phyloP scores from a whole-genome alignment of 2,888 invertebrate species.

The Seira sanloemensis region DNA sequence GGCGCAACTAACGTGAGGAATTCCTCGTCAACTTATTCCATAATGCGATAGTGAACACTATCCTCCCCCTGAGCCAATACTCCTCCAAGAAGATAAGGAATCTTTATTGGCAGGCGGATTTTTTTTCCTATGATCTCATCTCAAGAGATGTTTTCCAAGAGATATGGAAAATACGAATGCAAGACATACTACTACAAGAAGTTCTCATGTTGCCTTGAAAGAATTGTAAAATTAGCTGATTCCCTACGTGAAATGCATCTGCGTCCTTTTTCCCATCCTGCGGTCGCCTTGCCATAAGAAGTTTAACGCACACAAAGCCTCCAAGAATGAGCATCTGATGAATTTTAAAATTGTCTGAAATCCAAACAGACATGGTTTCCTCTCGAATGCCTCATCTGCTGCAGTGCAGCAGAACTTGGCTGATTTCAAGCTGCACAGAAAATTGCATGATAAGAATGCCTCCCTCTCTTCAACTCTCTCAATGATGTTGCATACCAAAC shows the following conservation, averaged over 20 bases:
- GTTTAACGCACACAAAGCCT: neutral
- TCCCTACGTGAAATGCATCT: neutral
- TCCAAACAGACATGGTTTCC: neutral
- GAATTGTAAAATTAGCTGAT: slow-evolving; percentile 5
- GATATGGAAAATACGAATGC: neutral
- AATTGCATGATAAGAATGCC: slow-evolving; percentile 8
- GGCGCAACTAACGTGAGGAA: slow-evolving; percentile 11
- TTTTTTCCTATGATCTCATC: slow-evolving; percentile 28
- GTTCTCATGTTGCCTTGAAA: neutral
- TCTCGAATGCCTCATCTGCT: neutral
- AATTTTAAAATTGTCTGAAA: slow-evolving; percentile 3
- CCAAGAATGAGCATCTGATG: neutral
- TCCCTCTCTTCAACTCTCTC: neutral
- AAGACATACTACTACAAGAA: neutral
- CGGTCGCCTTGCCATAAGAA: neutral
- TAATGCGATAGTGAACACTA: neutral
- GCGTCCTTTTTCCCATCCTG: neutral
- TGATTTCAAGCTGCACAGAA: slow-evolving; percentile 13
- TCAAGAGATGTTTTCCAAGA: slow-evolving; percentile 8
- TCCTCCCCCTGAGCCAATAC: slow-evolving; percentile 22
- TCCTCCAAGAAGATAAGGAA: slow-evolving; percentile 24
- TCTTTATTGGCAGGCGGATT: slow-evolving; percentile 48
- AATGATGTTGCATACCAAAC: neutral
- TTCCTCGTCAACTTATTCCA: slow-evolving; percentile 20
- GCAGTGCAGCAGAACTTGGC: slow-evolving; percentile 10